These are phyloP conservation scores for Gallinago undulata DNA, from an alignment of 2,113 vertebrate genomes.

Conservation along the genomic window DNA sequence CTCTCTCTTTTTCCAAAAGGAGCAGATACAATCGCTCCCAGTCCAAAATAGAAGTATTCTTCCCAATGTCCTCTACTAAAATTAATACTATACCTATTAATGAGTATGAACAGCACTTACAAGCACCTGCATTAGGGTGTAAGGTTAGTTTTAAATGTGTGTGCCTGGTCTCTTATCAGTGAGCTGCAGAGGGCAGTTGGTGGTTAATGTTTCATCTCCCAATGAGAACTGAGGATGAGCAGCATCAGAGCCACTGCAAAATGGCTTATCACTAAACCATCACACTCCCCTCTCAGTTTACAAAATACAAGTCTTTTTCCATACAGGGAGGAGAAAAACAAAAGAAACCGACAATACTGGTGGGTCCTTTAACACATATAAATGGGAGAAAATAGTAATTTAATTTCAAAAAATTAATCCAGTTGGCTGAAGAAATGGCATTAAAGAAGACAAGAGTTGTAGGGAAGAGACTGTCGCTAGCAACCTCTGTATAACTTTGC, in stretches of 20 bases:
- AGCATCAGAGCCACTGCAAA: neutral
- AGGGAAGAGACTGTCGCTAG: neutral
- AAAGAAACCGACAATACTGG: neutral
- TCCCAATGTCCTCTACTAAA: neutral
- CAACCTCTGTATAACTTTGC: neutral
- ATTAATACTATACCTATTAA: neutral
- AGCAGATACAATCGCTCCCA: neutral
- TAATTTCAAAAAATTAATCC: neutral
- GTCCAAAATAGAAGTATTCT: neutral
- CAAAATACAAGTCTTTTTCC: neutral
- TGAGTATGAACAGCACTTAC: neutral
- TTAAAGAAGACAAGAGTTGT: neutral
- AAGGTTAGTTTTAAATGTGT: neutral
- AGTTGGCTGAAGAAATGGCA: neutral
- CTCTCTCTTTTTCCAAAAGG: neutral
- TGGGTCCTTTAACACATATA: neutral
- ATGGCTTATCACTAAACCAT: neutral
- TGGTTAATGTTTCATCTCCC: neutral
- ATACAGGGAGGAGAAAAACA: neutral
- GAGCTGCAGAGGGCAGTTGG: neutral
- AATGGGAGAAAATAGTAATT: neutral
- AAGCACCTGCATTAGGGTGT: neutral
- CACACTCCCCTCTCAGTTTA: neutral
- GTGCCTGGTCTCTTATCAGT: constrained; percentile 8
- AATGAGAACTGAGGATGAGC: neutral